Evolutionary conservation across 2,113 vertebrate species (phyloP).

Genomic region (Elanus axillaris): DNA sequence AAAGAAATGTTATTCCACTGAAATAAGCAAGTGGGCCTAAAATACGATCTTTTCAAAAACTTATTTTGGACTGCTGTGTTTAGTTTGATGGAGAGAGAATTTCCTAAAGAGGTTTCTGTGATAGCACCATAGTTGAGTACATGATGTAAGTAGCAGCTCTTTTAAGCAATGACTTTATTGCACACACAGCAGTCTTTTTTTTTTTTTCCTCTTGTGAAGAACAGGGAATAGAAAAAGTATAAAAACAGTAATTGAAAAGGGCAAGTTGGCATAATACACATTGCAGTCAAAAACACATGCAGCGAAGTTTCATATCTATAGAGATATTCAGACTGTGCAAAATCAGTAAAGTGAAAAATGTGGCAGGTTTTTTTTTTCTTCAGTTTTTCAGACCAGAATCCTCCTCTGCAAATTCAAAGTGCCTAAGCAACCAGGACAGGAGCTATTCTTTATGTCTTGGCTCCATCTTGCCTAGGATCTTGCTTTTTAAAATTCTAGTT

Average conservation of each 20-base stretch:
- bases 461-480: background rate
- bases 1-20: background rate
- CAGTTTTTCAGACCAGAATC: background rate
- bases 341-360: slow-evolving; percentile 13
- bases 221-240: background rate
- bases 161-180: background rate
- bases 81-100: background rate
- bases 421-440: background rate
- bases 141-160: background rate
- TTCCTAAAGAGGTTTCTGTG: background rate
- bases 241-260: background rate
- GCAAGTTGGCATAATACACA: background rate
- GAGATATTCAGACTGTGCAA: background rate
- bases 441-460: background rate
- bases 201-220: background rate
- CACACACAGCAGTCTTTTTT: rapidly evolving
- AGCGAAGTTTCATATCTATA: background rate
- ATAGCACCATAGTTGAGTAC: background rate
- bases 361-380: background rate
- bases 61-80: background rate
- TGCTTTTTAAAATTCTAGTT: background rate
- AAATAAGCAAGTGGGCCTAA: background rate
- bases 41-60: background rate
- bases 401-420: background rate
- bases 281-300: background rate